phyloP scores from a whole-genome alignment of 2,888 invertebrate species.

The Oligia strigilis region DNA sequence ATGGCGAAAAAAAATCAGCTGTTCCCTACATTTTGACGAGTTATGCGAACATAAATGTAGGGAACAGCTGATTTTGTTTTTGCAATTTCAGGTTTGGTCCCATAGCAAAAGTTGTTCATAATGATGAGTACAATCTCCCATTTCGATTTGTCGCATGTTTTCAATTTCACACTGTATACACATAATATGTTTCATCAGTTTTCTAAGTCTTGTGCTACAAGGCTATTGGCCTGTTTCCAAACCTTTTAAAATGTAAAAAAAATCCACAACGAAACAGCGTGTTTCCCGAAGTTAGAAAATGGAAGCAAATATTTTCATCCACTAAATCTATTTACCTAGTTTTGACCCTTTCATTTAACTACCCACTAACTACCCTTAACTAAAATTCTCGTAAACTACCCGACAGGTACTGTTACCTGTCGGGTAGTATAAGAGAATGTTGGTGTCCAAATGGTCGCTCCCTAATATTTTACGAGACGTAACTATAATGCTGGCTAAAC shows the following conservation, averaged over 20 bases:
- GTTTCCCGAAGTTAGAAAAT: not conserved
- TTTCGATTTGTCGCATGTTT: too few species aligned
- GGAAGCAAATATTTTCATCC: not conserved
- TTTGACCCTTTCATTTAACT: constrained; percentile 12
- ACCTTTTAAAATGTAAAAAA: not conserved
- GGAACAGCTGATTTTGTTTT: too few species aligned
- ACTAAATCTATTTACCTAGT: not conserved
- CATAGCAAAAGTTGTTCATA: too few species aligned
- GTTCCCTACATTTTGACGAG: too few species aligned
- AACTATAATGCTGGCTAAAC: constrained; percentile 59
- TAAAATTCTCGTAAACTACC: constrained; percentile 42
- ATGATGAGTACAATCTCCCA: too few species aligned
- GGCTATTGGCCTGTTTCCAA: not conserved
- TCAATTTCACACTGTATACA: too few species aligned
- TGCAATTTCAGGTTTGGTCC: too few species aligned
- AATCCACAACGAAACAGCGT: not conserved
- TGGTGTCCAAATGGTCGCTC: constrained; percentile 27
- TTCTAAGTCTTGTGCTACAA: not conserved
- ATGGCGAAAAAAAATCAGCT: too few species aligned
- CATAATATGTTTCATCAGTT: not conserved
- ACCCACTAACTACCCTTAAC: constrained; percentile 21
- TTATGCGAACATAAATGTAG: too few species aligned
- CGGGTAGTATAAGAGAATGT: too few species aligned
- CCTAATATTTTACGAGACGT: constrained; percentile 51
- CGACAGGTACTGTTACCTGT: constrained; percentile 2